Percentiles rank a stretch among this genome's conserved stretches.
Evolutionary conservation across 2,113 vertebrate genomes (phyloP).

Genomic region (Phylloscopus trochilus): DNA sequence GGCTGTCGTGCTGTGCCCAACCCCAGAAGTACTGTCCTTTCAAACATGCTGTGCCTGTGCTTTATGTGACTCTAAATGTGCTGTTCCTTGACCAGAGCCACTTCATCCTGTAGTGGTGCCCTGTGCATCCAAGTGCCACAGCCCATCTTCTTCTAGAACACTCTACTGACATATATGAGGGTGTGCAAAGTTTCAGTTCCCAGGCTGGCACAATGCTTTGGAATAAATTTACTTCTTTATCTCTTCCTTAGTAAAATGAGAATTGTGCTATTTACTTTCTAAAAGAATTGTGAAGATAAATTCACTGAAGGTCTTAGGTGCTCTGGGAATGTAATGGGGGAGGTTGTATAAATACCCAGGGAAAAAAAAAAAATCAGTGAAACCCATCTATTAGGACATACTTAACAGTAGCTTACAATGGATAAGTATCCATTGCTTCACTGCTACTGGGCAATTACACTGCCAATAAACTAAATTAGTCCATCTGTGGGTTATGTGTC

Average conservation of each 20-base stretch:
- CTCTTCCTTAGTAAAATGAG: not conserved
- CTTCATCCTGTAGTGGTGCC: not conserved
- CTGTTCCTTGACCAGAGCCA: not conserved
- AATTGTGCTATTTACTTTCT: not conserved
- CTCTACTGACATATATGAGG: fast-evolving
- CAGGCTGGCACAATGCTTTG: not conserved
- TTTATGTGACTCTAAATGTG: not conserved
- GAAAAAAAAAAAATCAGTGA: not conserved
- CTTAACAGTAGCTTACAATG: conserved; percentile 19
- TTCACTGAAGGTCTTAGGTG: not conserved
- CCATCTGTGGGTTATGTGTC: conserved; percentile 38
- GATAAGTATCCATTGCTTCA: conserved; percentile 33
- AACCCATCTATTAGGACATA: conserved; percentile 6
- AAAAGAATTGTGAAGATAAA: not conserved
- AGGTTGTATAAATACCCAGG: not conserved
- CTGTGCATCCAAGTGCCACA: not conserved
- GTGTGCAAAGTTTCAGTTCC: not conserved
- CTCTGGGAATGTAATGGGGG: not conserved
- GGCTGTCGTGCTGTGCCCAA: fast-evolving
- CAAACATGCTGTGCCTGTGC: fast-evolving
- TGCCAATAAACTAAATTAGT: conserved; percentile 45
- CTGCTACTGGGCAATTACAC: conserved; percentile 30
- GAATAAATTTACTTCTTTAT: not conserved
- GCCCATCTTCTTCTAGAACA: not conserved
- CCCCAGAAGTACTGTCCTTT: not conserved